A percentile compares a stretch with the other conserved stretches of the same genome.
Evolutionary conservation across 2,888 invertebrate species (phyloP).

Genomic region (Phalangium opilio): DNA sequence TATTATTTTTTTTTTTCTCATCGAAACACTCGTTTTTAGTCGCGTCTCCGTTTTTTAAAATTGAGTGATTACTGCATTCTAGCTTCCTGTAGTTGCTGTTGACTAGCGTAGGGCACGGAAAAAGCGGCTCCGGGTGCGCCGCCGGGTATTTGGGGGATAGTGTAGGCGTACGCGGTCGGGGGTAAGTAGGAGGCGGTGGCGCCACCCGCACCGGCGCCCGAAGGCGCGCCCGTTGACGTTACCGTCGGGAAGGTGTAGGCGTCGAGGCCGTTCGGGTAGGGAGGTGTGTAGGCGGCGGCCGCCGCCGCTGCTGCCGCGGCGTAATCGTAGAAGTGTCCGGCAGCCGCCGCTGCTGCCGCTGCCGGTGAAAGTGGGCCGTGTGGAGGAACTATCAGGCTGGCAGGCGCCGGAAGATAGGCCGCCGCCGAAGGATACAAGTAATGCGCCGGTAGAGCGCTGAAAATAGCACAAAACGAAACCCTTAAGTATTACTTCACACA

Average conservation of each 20-base stretch:
- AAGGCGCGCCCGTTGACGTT: background rate
- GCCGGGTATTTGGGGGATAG: slow-evolving; percentile 1
- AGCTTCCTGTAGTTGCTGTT: slow-evolving; percentile 1
- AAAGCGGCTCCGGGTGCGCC: background rate
- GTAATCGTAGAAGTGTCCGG: slow-evolving; percentile 5
- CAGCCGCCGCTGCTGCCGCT: background rate
- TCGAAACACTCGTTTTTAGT: no score
- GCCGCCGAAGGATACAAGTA: slow-evolving; percentile 1
- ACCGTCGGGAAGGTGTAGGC: background rate
- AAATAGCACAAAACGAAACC: background rate
- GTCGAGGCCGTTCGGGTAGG: slow-evolving; percentile 1
- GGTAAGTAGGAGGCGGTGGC: slow-evolving; percentile 2
- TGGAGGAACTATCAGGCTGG: slow-evolving; percentile 2
- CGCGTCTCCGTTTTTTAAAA: no score
- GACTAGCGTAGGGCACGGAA: slow-evolving; percentile 2
- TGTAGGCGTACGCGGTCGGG: slow-evolving; percentile 4
- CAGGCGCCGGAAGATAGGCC: slow-evolving; percentile 1
- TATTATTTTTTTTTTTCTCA: no score
- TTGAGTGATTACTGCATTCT: slow-evolving; percentile 5
- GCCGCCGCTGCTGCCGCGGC: background rate
- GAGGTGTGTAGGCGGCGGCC: background rate
- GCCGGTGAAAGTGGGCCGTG: slow-evolving; percentile 5
- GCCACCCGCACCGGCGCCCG: background rate
- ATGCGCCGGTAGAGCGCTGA: slow-evolving; percentile 3
- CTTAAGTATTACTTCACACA: no score